These are phyloP conservation scores for Mus spretus DNA, from an alignment of 2,797 vertebrate genomes.

Conservation along the genomic window DNA sequence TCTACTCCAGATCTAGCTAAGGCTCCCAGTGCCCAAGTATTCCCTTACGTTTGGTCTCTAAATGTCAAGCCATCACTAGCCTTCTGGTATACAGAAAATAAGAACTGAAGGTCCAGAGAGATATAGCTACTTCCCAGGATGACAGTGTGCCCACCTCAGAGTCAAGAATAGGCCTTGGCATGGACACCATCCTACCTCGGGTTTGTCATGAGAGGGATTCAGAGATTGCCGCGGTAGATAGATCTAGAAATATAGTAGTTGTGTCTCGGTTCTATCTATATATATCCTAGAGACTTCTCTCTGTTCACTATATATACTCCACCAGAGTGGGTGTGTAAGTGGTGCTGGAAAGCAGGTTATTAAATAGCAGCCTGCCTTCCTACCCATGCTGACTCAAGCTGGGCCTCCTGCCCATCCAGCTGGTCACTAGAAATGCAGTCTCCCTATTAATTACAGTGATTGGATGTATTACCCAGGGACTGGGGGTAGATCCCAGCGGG, in stretches of 20 bases:
- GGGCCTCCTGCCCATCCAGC: constrained; percentile 88
- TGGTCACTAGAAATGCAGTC: constrained; percentile 87
- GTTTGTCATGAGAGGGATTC: constrained; percentile 64
- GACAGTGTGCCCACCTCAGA: constrained; percentile 32
- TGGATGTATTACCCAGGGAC: constrained; percentile 84
- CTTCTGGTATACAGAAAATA: background rate
- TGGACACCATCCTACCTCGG: constrained; percentile 63
- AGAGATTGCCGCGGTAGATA: constrained; percentile 62
- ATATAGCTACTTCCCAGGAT: background rate
- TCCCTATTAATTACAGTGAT: constrained; percentile 89
- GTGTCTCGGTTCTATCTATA: constrained; percentile 72
- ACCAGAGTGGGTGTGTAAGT: constrained; percentile 75
- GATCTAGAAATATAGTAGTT: constrained; percentile 82
- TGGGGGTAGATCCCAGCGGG: constrained; percentile 68
- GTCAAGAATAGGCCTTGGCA: constrained; percentile 32
- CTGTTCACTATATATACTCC: constrained; percentile 77
- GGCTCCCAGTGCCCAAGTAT: background rate
- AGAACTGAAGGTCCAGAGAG: constrained; percentile 32
- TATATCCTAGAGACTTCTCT: constrained; percentile 72
- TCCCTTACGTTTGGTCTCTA: background rate
- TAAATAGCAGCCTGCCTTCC: constrained; percentile 86
- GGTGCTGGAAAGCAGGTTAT: constrained; percentile 86
- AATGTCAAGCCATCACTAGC: constrained; percentile 10
- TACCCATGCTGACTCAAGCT: constrained; percentile 89
- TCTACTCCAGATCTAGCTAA: background rate